These are phyloP conservation scores for Liparis tanakae DNA, from an alignment of 2,797 vertebrate species.

Conservation along the genomic window DNA sequence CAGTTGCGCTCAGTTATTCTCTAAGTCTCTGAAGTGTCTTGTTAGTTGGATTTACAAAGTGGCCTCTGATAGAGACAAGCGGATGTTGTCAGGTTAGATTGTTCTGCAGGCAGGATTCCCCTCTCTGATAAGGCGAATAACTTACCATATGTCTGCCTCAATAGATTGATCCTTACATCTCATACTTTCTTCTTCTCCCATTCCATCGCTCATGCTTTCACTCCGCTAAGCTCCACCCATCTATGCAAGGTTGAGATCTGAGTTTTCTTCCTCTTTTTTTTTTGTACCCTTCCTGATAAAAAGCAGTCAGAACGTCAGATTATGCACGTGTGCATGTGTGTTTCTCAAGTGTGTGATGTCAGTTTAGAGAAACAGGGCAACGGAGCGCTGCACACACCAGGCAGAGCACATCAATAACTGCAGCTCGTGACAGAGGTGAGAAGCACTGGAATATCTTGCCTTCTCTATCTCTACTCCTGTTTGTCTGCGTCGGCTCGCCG, in stretches of 20 bases:
- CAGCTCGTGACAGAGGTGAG: conserved; percentile 89
- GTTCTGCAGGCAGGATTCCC: conserved; percentile 43
- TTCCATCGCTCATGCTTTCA: conserved; percentile 70
- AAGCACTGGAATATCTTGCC: conserved; percentile 70
- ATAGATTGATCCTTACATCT: conserved; percentile 46
- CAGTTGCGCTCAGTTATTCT: conserved; percentile 38
- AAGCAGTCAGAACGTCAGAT: conserved; percentile 48
- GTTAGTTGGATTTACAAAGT: conserved; percentile 56
- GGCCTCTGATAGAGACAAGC: conserved; percentile 43
- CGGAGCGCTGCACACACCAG: conserved; percentile 80
- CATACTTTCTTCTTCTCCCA: conserved; percentile 48
- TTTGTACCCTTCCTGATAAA: conserved; percentile 57
- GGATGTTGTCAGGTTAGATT: conserved; percentile 50
- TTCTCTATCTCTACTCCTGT: conserved; percentile 68
- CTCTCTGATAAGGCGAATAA: conserved; percentile 28
- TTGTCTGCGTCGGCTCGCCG: conserved; percentile 65
- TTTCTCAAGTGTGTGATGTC: conserved; percentile 49
- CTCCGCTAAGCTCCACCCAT: conserved; percentile 88
- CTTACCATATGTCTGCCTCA: conserved; percentile 47
- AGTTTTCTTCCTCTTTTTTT: conserved; percentile 71
- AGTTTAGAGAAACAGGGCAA: conserved; percentile 74
- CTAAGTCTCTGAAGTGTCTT: conserved; percentile 42
- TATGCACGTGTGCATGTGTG: conserved; percentile 26
- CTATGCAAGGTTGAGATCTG: conserved; percentile 93
- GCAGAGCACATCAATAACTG: conserved; percentile 83